Base-by-base conservation (phyloP, 2,113 vertebrate genomes). In the Sinocyclocheilus anophthalmus region DNA sequence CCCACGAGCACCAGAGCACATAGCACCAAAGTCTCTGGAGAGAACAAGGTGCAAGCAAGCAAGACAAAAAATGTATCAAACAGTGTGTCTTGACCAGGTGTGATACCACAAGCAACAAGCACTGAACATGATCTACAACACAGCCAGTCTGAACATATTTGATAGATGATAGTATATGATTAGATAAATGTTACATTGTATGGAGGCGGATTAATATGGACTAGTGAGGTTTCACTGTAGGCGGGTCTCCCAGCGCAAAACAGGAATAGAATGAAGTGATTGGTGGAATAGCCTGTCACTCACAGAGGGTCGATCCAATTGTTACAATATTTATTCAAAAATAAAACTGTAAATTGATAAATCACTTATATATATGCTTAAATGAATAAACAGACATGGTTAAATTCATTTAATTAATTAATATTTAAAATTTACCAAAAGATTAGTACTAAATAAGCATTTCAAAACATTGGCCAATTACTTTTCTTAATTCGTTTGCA, bases 11-110 rank as follows among this genome's bases (percentile, higher is more conserved):
- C 57, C 70, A 22, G 11, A 22, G 76, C 57, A 48, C 50, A 53
- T 14, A 67, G 59, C 20, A 78, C 22, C 24, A 33, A 24, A 24
- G 69, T 65, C 85, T 82, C 79, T 18, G 4, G 69, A 72, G 79
- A 65, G 55, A 50, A 55, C 57, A 82, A 81, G 69, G 39, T 75
- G 55, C 42, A 50, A 67, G 82, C 80, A 65, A 48, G 39, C 55
- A 55, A 33, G 39, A 63, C 37, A 63, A 33, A 73, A 61, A 61
- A 20, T 22, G 63, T 55, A 55, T 45, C 33, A 42, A 33, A 50
- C 13, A 5, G 9, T 2, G 3, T 18, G 30, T 78, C 9, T 18
- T 33, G 45, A 42, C 22, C 57, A 63, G 33, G 3, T 80, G 57
- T 16, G 37, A 42, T 63, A n/a, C 33, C 22, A 80, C 22, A 63